These are phyloP conservation scores for Choreutis nemorana DNA, from an alignment of 2,888 invertebrate species.

Conservation along the genomic window DNA sequence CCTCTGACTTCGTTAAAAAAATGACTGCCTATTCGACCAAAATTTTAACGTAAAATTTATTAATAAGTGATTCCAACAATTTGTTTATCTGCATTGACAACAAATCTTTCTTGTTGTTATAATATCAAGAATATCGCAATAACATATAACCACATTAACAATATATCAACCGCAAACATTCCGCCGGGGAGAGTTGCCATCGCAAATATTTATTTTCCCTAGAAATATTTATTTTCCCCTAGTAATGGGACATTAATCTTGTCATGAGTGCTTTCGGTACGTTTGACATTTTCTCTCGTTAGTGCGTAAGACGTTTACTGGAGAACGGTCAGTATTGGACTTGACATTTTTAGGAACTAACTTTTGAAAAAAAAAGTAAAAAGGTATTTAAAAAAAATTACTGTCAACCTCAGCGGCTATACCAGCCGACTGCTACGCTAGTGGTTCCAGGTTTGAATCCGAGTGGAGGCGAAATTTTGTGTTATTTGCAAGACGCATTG, in stretches of 20 bases:
- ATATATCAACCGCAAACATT: neutral
- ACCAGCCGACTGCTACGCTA: too few species aligned
- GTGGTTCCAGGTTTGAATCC: too few species aligned
- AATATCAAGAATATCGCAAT: slow-evolving; percentile 4
- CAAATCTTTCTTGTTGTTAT: slow-evolving; percentile 3
- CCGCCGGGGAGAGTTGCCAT: slow-evolving; percentile 20
- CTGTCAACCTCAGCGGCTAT: too few species aligned
- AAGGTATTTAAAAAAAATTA: too few species aligned
- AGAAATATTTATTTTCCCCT: slow-evolving; percentile 12
- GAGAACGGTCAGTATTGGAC: neutral
- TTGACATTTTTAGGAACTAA: neutral
- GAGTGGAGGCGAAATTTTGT: too few species aligned
- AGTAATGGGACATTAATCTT: slow-evolving; percentile 40
- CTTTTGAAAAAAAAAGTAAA: too few species aligned
- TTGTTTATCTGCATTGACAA: too few species aligned
- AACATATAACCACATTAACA: slow-evolving; percentile 5
- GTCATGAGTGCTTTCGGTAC: slow-evolving; percentile 19
- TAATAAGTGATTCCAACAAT: too few species aligned
- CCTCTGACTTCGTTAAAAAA: slow-evolving; percentile 7
- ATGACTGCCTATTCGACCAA: slow-evolving; percentile 3
- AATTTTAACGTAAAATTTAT: too few species aligned
- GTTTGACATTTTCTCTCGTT: slow-evolving; percentile 27
- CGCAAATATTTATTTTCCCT: slow-evolving; percentile 24
- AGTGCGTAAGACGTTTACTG: neutral
- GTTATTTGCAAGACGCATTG: too few species aligned